Evolutionary conservation across 1,140 invertebrate genomes (phyloP).

Genomic region (Stenopsyche tienmushanensis): DNA sequence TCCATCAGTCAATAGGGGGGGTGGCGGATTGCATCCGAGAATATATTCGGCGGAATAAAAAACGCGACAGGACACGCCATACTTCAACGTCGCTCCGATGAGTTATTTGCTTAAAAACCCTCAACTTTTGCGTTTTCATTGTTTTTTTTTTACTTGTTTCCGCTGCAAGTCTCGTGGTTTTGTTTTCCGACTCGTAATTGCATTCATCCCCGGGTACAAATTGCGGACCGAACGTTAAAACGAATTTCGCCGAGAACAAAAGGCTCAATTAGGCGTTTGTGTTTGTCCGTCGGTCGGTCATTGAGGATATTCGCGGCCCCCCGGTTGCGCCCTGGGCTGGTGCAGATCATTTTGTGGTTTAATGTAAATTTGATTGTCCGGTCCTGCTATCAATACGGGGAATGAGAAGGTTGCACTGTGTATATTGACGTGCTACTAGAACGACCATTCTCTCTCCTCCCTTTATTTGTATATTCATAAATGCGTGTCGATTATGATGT

Average conservation of each 20-base stretch:
- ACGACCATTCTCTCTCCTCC: too few relatives aligned
- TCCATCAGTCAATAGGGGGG: not conserved
- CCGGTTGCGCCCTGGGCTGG: not conserved
- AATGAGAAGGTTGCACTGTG: too few relatives aligned
- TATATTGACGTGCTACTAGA: too few relatives aligned
- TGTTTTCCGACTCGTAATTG: too few relatives aligned
- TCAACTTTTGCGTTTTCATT: not conserved
- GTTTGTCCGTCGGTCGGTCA: slow-evolving; percentile 6
- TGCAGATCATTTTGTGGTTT: slow-evolving; percentile 1
- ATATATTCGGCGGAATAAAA: too few relatives aligned
- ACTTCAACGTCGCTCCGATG: too few relatives aligned
- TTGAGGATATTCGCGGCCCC: not conserved
- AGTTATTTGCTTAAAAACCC: too few relatives aligned
- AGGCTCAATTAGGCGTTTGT: slow-evolving; percentile 17
- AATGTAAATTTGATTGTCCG: slow-evolving; percentile 22
- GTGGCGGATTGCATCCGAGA: too few relatives aligned
- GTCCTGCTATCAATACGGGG: too few relatives aligned
- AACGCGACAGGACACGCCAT: too few relatives aligned
- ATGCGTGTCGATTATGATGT: too few relatives aligned
- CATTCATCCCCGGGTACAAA: not conserved
- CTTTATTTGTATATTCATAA: too few relatives aligned
- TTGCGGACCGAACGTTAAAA: not conserved
- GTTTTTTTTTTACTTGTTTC: not conserved
- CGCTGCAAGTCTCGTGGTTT: not conserved
- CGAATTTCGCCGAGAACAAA: slow-evolving; percentile 3